phyloP scores from a whole-genome alignment of 2,797 vertebrate genomes.

The Amblyopsis hoosieri region DNA sequence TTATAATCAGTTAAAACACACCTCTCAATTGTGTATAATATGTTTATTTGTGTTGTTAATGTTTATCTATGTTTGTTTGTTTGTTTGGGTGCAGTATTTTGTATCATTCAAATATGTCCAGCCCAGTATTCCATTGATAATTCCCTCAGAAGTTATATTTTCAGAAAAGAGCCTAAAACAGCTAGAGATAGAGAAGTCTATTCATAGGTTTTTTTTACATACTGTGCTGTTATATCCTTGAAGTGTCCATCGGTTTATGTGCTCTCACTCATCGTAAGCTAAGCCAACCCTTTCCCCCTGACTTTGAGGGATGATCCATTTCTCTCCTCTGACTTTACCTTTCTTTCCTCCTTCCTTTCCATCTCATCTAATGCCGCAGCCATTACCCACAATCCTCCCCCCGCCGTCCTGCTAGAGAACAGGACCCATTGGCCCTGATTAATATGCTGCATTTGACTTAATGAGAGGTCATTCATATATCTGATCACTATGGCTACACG shows the following conservation, averaged over 20 bases:
- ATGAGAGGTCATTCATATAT: conserved; percentile 79
- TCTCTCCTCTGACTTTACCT: conserved; percentile 58
- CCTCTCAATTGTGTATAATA: no score
- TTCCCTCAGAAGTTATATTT: no score
- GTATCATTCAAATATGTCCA: no score
- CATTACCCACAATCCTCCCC: conserved; percentile 62
- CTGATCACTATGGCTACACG: conserved; percentile 70
- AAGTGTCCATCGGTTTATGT: conserved; percentile 24
- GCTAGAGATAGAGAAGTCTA: conserved; percentile 5
- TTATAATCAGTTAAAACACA: no score
- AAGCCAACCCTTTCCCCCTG: conserved; percentile 33
- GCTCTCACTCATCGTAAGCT: conserved; percentile 20
- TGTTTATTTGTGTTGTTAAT: no score
- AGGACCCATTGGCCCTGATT: conserved; percentile 73
- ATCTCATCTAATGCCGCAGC: conserved; percentile 74
- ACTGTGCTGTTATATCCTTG: conserved; percentile 12
- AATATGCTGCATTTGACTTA: conserved; percentile 77
- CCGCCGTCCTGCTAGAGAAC: conserved; percentile 58
- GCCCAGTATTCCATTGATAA: no score
- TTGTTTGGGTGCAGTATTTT: no score
- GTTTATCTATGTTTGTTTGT: no score
- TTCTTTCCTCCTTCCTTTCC: conserved; percentile 60
- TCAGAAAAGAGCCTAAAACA: neutral
- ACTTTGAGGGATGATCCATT: conserved; percentile 60
- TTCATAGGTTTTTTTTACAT: conserved; percentile 23